A percentile compares a stretch with the other conserved stretches of the same genome.
Evolutionary conservation across 2,113 vertebrate genomes (phyloP).

Genomic region (Albula goreensis): DNA sequence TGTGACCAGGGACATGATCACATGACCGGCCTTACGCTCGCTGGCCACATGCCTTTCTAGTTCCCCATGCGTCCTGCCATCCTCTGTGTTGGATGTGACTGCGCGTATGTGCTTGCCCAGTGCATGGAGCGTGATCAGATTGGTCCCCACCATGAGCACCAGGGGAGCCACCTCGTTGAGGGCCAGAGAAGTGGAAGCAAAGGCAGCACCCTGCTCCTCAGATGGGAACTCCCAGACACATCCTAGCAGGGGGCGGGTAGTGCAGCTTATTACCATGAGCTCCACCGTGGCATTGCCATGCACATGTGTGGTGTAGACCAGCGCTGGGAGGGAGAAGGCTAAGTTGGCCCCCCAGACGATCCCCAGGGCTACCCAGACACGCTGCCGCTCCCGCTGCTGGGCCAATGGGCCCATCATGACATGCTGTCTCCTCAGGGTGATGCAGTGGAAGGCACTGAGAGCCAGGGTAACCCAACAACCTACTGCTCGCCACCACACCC

Average conservation of each 20-base stretch:
- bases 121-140: conserved; percentile 63
- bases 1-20: conserved; percentile 68
- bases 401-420: conserved; percentile 52
- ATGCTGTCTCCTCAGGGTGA: conserved; percentile 61
- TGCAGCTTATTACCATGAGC: conserved; percentile 78
- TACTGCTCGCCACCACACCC: conserved; percentile 77
- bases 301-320: conserved; percentile 62
- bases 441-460: conserved; percentile 72
- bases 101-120: conserved; percentile 70
- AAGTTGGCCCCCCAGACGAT: conserved; percentile 70
- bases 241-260: conserved; percentile 72
- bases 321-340: conserved; percentile 65
- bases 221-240: conserved; percentile 74
- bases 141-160: conserved; percentile 70
- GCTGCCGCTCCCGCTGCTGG: conserved; percentile 55
- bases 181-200: conserved; percentile 66
- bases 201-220: conserved; percentile 55
- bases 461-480: conserved; percentile 73
- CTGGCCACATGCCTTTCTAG: conserved; percentile 56
- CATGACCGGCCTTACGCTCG: conserved; percentile 70
- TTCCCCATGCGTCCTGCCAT: conserved; percentile 35
- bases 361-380: conserved; percentile 53
- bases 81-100: conserved; percentile 43
- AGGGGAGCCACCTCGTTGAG: conserved; percentile 71
- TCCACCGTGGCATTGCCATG: conserved; percentile 64